Percentiles rank a stretch among this genome's conserved stretches.
Conservation (phyloP, 2,888 invertebrate species). For the Nomada ruficornis region DNA sequence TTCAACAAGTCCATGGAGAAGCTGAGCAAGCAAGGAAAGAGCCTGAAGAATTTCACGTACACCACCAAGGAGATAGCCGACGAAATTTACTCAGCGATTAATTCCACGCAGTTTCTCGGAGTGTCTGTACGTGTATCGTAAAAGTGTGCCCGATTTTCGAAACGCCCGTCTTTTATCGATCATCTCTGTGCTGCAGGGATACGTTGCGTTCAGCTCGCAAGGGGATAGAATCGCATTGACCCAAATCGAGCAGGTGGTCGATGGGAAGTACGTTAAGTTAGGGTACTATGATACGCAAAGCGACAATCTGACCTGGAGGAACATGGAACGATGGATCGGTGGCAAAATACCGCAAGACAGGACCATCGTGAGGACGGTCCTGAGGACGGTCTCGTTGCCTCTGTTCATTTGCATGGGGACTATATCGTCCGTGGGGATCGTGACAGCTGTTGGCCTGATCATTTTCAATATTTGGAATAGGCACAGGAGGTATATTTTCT, state of each 20-base stretch:
- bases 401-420: slow-evolving; percentile 97
- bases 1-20: slow-evolving; percentile 98
- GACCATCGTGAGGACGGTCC: slow-evolving; percentile 93
- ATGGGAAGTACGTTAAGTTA: slow-evolving; percentile 96
- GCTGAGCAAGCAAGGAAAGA: slow-evolving; percentile 91
- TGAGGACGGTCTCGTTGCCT: slow-evolving; percentile 94
- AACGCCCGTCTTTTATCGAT: slow-evolving; percentile 44
- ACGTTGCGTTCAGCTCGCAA: slow-evolving; percentile 98
- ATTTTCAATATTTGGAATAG: slow-evolving; percentile 96
- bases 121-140: slow-evolving; percentile 93
- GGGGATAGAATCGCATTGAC: slow-evolving; percentile 99
- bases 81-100: slow-evolving; percentile 98
- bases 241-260: slow-evolving; percentile 98
- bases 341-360: slow-evolving; percentile 97
- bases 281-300: slow-evolving; percentile 98
- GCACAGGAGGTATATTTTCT: slow-evolving; percentile 91
- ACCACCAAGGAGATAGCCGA: slow-evolving; percentile 97
- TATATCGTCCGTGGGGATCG: slow-evolving; percentile 94
- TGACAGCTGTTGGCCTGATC: slow-evolving; percentile 93
- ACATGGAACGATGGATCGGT: slow-evolving; percentile 95
- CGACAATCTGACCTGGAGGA: slow-evolving; percentile 97
- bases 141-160: background rate
- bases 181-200: slow-evolving; percentile 88
- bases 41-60: slow-evolving; percentile 97
- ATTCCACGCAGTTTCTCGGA: slow-evolving; percentile 98